Percentiles rank a stretch among this genome's conserved stretches.
These are phyloP conservation scores for Spodoptera littoralis DNA, from an alignment of 2,888 invertebrate genomes.

Conservation along the genomic window DNA sequence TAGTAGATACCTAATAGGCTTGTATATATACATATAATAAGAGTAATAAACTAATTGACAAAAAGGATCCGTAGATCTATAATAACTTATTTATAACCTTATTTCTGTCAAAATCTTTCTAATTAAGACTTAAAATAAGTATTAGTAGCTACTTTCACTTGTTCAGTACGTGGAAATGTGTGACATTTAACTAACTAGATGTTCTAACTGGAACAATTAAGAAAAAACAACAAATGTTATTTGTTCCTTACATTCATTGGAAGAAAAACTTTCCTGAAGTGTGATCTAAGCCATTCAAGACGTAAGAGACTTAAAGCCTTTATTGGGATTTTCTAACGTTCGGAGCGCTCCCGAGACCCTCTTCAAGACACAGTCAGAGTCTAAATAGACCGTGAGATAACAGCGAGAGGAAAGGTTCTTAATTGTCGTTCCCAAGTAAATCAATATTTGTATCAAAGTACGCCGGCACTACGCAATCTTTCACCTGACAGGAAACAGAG, in stretches of 20 bases:
- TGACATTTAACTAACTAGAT: too few species aligned
- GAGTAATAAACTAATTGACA: too few species aligned
- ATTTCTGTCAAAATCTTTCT: too few species aligned
- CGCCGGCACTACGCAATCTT: constrained; percentile 26
- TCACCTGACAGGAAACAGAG: constrained; percentile 12
- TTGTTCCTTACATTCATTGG: not conserved
- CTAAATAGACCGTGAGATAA: constrained; percentile 40
- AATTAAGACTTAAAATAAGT: too few species aligned
- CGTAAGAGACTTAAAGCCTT: constrained; percentile 15
- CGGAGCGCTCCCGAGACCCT: constrained; percentile 16
- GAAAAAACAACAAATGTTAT: too few species aligned
- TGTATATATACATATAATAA: too few species aligned
- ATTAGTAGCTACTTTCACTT: too few species aligned
- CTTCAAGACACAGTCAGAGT: constrained; percentile 31
- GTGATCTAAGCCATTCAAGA: not conserved
- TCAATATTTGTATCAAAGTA: constrained; percentile 58
- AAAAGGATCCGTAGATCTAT: too few species aligned
- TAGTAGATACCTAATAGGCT: too few species aligned
- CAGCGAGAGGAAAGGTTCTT: constrained; percentile 41
- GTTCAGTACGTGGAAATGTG: too few species aligned
- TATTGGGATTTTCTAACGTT: constrained; percentile 19
- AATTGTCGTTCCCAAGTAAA: constrained; percentile 55
- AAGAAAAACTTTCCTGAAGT: not conserved
- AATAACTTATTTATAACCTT: too few species aligned
- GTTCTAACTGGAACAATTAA: too few species aligned